Conservation (phyloP, 1,140 invertebrate genomes). For the Musca domestica region DNA sequence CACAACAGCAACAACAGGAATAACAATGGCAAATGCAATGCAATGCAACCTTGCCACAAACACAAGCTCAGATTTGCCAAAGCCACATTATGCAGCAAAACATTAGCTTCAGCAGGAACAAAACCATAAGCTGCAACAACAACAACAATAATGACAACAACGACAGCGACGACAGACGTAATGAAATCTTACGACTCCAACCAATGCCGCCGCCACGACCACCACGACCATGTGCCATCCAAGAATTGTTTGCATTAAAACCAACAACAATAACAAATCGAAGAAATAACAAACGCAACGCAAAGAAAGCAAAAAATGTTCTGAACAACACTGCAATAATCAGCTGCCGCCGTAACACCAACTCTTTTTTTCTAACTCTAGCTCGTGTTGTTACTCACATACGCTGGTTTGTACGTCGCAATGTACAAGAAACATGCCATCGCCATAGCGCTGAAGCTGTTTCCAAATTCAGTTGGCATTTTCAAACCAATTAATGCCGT, state of each 20-base stretch:
- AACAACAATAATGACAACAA: conserved; percentile 5
- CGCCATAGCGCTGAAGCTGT: background rate
- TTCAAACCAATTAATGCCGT: conserved; percentile 19
- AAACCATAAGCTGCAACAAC: background rate
- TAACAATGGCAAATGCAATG: background rate
- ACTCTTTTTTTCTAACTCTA: too few species aligned
- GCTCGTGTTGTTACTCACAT: too few species aligned
- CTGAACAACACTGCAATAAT: too few species aligned
- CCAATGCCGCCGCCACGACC: too few species aligned
- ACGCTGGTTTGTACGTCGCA: background rate
- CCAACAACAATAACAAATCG: too few species aligned
- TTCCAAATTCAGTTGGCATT: conserved; percentile 21
- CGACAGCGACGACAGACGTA: background rate
- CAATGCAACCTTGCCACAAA: conserved; percentile 18
- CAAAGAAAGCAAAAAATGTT: too few species aligned
- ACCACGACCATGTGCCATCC: too few species aligned
- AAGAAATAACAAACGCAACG: too few species aligned
- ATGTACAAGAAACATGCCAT: conserved; percentile 1
- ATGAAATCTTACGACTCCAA: background rate
- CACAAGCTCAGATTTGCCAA: too few species aligned
- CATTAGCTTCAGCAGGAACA: background rate
- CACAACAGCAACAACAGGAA: too few species aligned
- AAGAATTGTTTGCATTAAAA: too few species aligned
- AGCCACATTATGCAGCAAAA: conserved; percentile 13
- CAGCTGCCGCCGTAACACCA: too few species aligned